Evolutionary conservation across 2,113 vertebrate genomes (phyloP).

Genomic region (Poecile atricapillus): DNA sequence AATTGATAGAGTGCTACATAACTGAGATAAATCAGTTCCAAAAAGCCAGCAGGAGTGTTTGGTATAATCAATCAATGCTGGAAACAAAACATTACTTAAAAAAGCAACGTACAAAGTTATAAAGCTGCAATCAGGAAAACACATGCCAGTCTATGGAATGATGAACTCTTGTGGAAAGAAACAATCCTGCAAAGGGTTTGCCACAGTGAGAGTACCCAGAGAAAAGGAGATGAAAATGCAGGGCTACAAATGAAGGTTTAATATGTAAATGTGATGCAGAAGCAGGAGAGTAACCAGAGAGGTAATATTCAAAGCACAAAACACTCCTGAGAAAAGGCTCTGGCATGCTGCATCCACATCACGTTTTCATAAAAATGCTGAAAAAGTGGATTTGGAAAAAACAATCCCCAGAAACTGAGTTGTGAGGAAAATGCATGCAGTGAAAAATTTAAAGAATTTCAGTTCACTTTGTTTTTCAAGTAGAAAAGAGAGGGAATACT

Average conservation of each 20-base stretch:
- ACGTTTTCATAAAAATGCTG: neutral
- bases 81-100: neutral
- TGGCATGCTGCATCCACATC: neutral
- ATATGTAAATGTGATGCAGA: neutral
- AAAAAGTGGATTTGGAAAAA: neutral
- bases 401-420: neutral
- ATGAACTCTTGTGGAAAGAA: neutral
- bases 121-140: neutral
- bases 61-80: neutral
- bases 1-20: neutral
- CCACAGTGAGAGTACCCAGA: neutral
- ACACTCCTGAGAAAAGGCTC: neutral
- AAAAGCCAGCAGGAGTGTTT: neutral
- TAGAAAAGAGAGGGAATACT: neutral
- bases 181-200: neutral
- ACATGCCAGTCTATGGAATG: neutral
- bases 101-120: neutral
- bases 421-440: neutral
- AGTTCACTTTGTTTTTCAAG: neutral
- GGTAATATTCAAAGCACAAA: neutral
- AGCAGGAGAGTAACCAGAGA: neutral
- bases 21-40: neutral
- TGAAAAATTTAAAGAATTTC: neutral
- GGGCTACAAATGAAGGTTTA: neutral
- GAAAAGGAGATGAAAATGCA: neutral